These are phyloP conservation scores for Ginglymostoma cirratum DNA, from an alignment of 2,113 vertebrate species.

Conservation along the genomic window DNA sequence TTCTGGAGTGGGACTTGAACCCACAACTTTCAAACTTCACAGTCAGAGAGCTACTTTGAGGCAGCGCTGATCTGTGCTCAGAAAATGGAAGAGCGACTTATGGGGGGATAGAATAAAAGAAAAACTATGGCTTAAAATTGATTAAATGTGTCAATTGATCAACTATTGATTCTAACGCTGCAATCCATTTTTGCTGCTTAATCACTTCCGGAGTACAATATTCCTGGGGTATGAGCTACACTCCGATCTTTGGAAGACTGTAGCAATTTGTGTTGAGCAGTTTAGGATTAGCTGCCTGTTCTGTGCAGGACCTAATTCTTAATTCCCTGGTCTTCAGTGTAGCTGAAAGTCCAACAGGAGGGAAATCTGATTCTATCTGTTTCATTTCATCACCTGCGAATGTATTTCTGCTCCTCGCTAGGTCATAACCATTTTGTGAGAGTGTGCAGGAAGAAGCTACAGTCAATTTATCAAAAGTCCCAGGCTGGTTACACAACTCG, in stretches of 20 bases:
- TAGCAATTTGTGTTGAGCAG: neutral
- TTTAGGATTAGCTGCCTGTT: neutral
- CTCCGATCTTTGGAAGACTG: neutral
- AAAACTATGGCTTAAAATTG: neutral
- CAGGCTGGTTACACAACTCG: neutral
- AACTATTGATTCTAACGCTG: neutral
- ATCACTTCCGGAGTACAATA: neutral
- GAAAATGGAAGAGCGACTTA: neutral
- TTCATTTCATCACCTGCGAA: neutral
- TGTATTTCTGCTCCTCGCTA: neutral
- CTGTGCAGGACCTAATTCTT: neutral
- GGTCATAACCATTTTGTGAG: neutral
- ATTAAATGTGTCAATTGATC: neutral
- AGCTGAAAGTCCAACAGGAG: neutral
- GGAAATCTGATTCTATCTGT: neutral
- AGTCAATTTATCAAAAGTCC: neutral
- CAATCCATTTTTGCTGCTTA: neutral
- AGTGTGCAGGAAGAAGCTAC: neutral
- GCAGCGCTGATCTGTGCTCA: neutral
- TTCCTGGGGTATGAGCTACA: neutral
- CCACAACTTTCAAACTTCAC: neutral
- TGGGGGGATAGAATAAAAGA: neutral
- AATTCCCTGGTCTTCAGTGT: neutral
- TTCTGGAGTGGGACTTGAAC: neutral
- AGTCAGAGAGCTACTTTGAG: neutral